Evolutionary conservation across 1,140 invertebrate species (phyloP), one percentile per base, ranked within the genome.

Genomic region (Drosophila bocki): DNA sequence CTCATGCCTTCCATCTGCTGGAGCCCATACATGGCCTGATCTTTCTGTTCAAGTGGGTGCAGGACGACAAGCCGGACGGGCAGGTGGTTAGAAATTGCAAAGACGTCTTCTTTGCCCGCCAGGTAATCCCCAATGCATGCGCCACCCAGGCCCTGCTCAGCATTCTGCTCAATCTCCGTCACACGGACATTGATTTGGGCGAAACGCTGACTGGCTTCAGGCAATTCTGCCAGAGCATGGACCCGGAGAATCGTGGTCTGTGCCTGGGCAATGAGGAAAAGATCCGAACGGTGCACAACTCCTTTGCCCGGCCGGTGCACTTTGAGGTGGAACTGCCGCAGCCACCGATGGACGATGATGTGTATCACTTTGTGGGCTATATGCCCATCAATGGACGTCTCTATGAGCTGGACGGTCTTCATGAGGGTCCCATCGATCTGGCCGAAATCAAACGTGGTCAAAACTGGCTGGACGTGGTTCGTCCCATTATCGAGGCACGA

Each of bases 21-120:
- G 98, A 97, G 97, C 98, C 99, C 3, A 96, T 99, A n/a, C 98
- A 99, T 95, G 99, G 99, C 22, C 94, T 99, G 17, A 99, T 99
- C 93, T 99, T 99, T 91, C 93, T 99, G 56, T 99, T 99, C 93
- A 99, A 99, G 95, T 99, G 98, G 97, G 95, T 98, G 19, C 96
- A 97, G 91, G 96, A 98, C 91, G 96, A 98, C 86, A 96, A 98
- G 91, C 95, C 97, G 5, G 94, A 95, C 29, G 98, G 97, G 12
- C 95, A 95, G 41, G 93, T 99, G 69, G 97, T 99, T 15, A 53
- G 12, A 0, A 15, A 48, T 95, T 78, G 98, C 85, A 96, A 93
- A 80, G 96, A 98, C 91, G 98, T 99, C 75, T 99, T 99, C 94
- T 99, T 99, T 95, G 98, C 99, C 2, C 98, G 99, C 94, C 99